Conservation (phyloP, 2,113 vertebrate species). For the Holacanthus passer region DNA sequence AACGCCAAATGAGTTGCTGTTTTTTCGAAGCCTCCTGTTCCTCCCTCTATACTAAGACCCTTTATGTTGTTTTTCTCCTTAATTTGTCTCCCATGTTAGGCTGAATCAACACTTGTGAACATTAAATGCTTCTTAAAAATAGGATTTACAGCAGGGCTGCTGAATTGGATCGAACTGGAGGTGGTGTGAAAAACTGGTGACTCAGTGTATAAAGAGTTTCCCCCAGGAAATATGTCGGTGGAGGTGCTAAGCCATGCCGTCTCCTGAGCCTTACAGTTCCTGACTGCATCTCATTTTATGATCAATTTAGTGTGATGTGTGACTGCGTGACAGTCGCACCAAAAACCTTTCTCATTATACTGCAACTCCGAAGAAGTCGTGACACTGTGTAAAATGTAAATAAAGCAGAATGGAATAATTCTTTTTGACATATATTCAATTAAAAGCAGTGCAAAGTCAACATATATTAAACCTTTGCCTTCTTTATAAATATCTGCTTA, state of each 20-base stretch:
- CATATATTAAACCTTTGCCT: no score
- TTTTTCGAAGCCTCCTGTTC: not conserved
- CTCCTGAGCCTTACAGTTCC: not conserved
- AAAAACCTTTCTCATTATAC: not conserved
- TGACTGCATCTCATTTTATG: not conserved
- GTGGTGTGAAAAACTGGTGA: constrained; percentile 5
- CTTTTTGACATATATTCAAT: no score
- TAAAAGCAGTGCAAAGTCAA: no score
- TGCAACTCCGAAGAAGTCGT: no score
- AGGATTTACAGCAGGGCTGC: not conserved
- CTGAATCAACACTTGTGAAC: not conserved
- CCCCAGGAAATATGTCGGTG: not conserved
- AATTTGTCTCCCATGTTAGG: not conserved
- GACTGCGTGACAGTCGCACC: not conserved
- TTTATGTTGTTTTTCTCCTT: not conserved
- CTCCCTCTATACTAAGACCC: not conserved
- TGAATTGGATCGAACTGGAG: not conserved
- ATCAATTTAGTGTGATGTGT: not conserved
- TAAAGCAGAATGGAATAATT: no score
- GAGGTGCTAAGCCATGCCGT: not conserved
- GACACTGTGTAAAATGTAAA: no score
- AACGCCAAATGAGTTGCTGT: not conserved
- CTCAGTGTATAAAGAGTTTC: not conserved
- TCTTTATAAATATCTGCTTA: no score
- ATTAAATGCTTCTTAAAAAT: not conserved